phyloP scores from a whole-genome alignment of 2,113 vertebrate species.

The Laticauda laticaudata region DNA sequence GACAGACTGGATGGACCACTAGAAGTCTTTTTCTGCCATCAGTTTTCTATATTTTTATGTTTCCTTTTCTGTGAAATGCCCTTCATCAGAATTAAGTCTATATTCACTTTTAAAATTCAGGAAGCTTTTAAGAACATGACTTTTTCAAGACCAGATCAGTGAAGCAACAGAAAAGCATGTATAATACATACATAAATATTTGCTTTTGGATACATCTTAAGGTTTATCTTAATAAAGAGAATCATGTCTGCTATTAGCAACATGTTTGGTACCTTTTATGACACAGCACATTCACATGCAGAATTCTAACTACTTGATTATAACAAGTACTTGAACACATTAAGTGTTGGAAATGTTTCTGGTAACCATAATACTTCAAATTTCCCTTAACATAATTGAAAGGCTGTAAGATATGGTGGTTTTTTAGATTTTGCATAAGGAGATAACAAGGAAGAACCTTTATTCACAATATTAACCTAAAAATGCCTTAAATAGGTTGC shows the following conservation, averaged over 20 bases:
- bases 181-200: not conserved
- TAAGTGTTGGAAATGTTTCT: not conserved
- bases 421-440: not conserved
- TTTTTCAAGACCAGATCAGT: not conserved
- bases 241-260: not conserved
- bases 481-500: not conserved
- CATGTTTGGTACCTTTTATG: not conserved
- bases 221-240: not conserved
- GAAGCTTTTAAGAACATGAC: not conserved
- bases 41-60: not conserved
- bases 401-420: not conserved
- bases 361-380: not conserved
- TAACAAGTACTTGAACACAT: not conserved
- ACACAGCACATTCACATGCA: not conserved
- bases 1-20: not conserved
- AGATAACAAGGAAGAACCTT: not conserved
- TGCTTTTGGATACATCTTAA: not conserved
- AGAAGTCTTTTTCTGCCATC: not conserved
- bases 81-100: not conserved
- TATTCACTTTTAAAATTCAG: not conserved
- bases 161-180: not conserved
- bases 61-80: not conserved
- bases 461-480: not conserved
- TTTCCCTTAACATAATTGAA: not conserved
- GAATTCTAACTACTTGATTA: not conserved